Base-by-base conservation (phyloP, 2,113 vertebrate genomes). In the Pontoporia blainvillei region DNA sequence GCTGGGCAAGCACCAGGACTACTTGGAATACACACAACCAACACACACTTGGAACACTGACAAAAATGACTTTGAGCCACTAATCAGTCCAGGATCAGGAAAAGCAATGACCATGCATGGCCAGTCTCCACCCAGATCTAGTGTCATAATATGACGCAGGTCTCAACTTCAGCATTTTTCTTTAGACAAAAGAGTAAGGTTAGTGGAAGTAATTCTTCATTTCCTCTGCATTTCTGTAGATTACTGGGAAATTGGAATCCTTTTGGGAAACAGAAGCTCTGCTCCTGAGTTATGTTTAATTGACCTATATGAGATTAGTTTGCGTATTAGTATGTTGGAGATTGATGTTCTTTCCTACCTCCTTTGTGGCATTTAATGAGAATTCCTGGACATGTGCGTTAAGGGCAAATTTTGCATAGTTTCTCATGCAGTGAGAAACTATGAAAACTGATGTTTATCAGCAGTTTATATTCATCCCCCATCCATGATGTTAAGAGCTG, bases 11-110 rank as follows among this genome's bases (percentile, higher is more conserved):
- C 94, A 81, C 69, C 92, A 23, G 90, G 91, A 66, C 86, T 97
- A 86, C 15, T 79, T 94, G 91, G 67, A 79, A 95, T 76, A 49
- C 44, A 75, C 15, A 75, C 72, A 49, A 49, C 8, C 90, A 98
- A 90, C 71, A 91, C 96, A 87, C 39, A 12, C 81, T 97, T 97
- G 97, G 92, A 97, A 97, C 97, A 85, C 27, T 95, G 96, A 94
- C 96, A 98, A 69, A 97, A 97, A 66, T 87, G 83, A 81, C 62
- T 62, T 29, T 31, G 34, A 85, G 39, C 52, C 66, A n/a, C 44
- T 44, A 31, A 87, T 88, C 86, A 76, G 71, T 31, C 57, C 44
- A 85, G 49, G 44, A 85, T 12, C 34, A 12, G 66, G 49, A 84
- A 25, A 34, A 46, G 41, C 62, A 29, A 20, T 10, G 61, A 49